Evolutionary conservation across 2,888 invertebrate species (phyloP).

Genomic region (Dugesia japonica): DNA sequence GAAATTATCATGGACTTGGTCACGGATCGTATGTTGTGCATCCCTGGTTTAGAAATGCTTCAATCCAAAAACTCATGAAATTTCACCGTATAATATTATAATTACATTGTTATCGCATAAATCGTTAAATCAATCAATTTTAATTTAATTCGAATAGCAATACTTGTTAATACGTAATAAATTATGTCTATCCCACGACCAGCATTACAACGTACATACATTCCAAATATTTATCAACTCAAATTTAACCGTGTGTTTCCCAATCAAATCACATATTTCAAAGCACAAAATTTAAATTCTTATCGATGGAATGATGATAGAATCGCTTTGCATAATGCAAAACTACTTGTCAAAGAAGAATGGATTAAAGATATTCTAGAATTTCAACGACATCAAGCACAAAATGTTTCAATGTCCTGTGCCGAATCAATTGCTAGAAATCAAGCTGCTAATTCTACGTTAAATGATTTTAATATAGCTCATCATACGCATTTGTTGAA

Average conservation of each 20-base stretch:
- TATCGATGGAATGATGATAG: slow-evolving; percentile 10
- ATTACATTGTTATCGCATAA: no score
- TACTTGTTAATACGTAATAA: not conserved
- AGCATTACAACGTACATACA: not conserved
- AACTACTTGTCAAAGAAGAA: not conserved
- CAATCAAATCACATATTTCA: not conserved
- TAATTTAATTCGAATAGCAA: no score
- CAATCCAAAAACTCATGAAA: no score
- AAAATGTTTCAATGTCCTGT: not conserved
- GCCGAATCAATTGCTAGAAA: not conserved
- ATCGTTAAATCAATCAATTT: no score
- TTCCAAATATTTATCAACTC: not conserved
- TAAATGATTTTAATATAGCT: not conserved
- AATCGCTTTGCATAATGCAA: not conserved
- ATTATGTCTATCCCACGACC: not conserved
- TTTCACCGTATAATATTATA: no score
- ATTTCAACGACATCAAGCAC: not conserved
- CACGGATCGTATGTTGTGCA: no score
- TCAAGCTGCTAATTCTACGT: not conserved
- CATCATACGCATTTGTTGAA: not conserved
- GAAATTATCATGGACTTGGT: no score
- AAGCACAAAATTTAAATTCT: not conserved
- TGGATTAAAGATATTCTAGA: not conserved
- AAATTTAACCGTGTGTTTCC: not conserved
- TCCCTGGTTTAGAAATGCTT: no score